Percentiles rank a stretch among this genome's conserved stretches.
These are phyloP conservation scores for Archocentrus centrarchus DNA, from an alignment of 2,113 vertebrate species.

Conservation along the genomic window DNA sequence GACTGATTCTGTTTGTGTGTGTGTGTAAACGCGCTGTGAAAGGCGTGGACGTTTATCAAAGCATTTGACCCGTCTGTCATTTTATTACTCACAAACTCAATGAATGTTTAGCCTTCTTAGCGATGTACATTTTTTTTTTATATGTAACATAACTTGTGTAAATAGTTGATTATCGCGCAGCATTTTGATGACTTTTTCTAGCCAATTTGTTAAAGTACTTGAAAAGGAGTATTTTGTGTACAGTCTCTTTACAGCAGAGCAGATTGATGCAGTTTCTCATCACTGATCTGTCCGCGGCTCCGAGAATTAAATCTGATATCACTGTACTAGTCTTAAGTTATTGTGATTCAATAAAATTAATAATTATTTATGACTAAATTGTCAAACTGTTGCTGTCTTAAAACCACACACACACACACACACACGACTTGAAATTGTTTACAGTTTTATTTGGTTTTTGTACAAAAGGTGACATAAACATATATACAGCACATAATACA, in stretches of 20 bases:
- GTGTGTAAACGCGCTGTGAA: slow-evolving; percentile 70
- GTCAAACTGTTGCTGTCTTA: not conserved
- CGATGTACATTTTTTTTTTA: slow-evolving; percentile 91
- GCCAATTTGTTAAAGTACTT: slow-evolving; percentile 96
- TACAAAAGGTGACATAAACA: slow-evolving; percentile 81
- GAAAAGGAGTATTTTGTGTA: slow-evolving; percentile 96
- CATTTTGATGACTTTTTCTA: slow-evolving; percentile 96
- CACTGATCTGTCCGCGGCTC: slow-evolving; percentile 83
- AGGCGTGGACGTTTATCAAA: slow-evolving; percentile 44
- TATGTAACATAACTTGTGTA: slow-evolving; percentile 91
- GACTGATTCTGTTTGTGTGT: slow-evolving; percentile 68
- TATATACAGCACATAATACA: slow-evolving; percentile 77
- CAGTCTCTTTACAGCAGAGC: slow-evolving; percentile 87
- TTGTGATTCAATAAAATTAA: slow-evolving; percentile 98
- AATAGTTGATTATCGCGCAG: slow-evolving; percentile 92
- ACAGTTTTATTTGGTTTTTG: slow-evolving; percentile 81
- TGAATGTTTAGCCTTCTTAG: slow-evolving; percentile 85
- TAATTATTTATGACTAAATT: slow-evolving; percentile 90
- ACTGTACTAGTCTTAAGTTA: slow-evolving; percentile 99
- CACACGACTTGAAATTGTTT: slow-evolving; percentile 43
- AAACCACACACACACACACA: not conserved
- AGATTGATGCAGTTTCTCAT: slow-evolving; percentile 83
- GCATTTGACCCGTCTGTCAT: slow-evolving; percentile 81
- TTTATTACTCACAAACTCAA: slow-evolving; percentile 81
- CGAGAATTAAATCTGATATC: slow-evolving; percentile 88